Conservation (phyloP, 2,113 vertebrate genomes). For the Pogona vitticeps region DNA sequence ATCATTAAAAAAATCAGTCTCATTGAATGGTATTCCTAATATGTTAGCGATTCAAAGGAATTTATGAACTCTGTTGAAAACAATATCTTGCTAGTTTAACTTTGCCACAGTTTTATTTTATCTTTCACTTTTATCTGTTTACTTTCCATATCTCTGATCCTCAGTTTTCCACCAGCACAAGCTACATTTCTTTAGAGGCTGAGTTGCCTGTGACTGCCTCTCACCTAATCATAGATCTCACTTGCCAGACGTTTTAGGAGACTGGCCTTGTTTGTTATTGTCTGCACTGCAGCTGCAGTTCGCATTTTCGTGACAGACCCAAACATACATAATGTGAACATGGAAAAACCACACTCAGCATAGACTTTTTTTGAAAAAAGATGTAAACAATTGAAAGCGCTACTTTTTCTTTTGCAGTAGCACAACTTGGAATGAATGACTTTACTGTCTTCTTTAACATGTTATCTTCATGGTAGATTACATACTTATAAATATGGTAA, state of each 20-base stretch:
- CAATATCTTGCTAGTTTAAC: neutral
- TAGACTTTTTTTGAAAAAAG: slow-evolving; percentile 21
- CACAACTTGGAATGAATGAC: slow-evolving; percentile 19
- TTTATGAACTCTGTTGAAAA: neutral
- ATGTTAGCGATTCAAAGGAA: neutral
- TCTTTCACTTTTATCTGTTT: slow-evolving; percentile 21
- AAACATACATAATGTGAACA: neutral
- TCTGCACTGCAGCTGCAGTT: slow-evolving; percentile 2
- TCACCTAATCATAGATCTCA: slow-evolving; percentile 12
- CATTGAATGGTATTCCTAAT: neutral
- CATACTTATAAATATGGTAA: neutral
- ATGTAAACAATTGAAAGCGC: slow-evolving; percentile 41
- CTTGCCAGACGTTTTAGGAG: slow-evolving; percentile 20
- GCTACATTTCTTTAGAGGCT: neutral
- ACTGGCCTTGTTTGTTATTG: slow-evolving; percentile 18
- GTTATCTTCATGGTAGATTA: slow-evolving; percentile 31
- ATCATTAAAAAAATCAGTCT: neutral
- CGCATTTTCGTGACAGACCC: slow-evolving; percentile 13
- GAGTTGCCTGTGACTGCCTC: neutral
- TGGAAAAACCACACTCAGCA: slow-evolving; percentile 20
- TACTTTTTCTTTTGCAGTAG: slow-evolving; percentile 32
- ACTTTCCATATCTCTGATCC: neutral
- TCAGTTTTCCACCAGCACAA: slow-evolving; percentile 2
- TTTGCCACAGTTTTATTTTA: slow-evolving; percentile 10
- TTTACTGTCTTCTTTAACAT: slow-evolving; percentile 36